phyloP scores from a whole-genome alignment of 2,888 invertebrate species.

The Parapristionchus giblindavisi region DNA sequence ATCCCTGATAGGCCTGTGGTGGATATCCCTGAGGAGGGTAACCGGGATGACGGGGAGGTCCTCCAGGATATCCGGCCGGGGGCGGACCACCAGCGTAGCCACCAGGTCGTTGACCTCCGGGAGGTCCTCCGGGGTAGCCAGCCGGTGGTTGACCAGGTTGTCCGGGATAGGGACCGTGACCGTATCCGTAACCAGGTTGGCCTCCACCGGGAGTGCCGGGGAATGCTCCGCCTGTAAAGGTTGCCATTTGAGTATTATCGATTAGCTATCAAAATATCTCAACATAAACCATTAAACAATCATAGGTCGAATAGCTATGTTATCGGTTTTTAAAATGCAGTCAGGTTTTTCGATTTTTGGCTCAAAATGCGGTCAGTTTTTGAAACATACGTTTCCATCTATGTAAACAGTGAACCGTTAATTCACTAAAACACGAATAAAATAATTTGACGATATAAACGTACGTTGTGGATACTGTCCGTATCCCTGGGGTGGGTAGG shows the following conservation, averaged over 20 bases:
- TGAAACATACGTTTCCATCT: too few species aligned
- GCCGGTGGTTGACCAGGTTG: slow-evolving; percentile 1
- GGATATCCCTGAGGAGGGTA: slow-evolving; percentile 44
- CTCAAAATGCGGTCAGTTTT: too few species aligned
- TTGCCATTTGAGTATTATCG: too few species aligned
- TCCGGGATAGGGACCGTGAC: slow-evolving; percentile 19
- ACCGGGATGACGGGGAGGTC: slow-evolving; percentile 16
- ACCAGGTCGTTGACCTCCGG: neutral
- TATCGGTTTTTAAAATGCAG: too few species aligned
- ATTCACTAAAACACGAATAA: neutral
- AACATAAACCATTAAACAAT: too few species aligned
- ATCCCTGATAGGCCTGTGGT: slow-evolving; percentile 38
- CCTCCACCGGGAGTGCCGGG: slow-evolving; percentile 15
- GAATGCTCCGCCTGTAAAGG: slow-evolving; percentile 21
- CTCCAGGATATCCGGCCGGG: slow-evolving; percentile 22
- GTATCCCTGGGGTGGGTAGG: slow-evolving; percentile 31
- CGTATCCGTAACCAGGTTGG: slow-evolving; percentile 1
- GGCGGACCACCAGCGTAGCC: slow-evolving; percentile 27
- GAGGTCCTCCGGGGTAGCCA: slow-evolving; percentile 27
- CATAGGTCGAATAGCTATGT: too few species aligned
- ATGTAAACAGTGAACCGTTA: neutral
- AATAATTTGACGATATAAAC: neutral
- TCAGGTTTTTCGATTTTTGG: too few species aligned
- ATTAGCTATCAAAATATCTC: too few species aligned
- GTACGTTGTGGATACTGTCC: slow-evolving; percentile 37